Percentiles rank a stretch among this genome's conserved stretches.
Evolutionary conservation across 2,888 invertebrate species (phyloP).

Genomic region (Perizoma affinitatum): DNA sequence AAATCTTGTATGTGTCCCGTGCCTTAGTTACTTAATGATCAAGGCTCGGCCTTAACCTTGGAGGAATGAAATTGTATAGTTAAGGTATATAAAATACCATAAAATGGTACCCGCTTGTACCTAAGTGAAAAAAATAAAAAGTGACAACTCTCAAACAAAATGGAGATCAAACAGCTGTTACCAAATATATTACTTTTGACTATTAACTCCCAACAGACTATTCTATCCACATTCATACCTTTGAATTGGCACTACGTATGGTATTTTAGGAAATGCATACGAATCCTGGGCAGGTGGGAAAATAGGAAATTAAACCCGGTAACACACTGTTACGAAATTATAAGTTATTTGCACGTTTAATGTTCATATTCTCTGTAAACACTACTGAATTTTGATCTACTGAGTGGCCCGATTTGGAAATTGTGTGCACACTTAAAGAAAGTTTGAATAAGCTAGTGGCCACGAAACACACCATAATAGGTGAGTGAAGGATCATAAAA

Average conservation of each 20-base stretch:
- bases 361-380: constrained; percentile 7
- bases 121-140: too few species aligned
- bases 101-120: too few species aligned
- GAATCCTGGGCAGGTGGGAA: constrained; percentile 30
- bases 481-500: too few species aligned
- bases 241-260: constrained; percentile 17
- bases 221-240: constrained; percentile 15
- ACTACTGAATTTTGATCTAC: neutral
- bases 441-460: neutral
- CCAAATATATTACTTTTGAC: too few species aligned
- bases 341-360: constrained; percentile 26
- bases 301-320: constrained; percentile 35
- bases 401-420: neutral
- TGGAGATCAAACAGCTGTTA: too few species aligned
- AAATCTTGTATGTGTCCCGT: too few species aligned
- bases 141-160: too few species aligned
- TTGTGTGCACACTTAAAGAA: neutral
- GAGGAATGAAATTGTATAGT: too few species aligned
- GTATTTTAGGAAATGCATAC: constrained; percentile 37
- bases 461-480: too few species aligned
- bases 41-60: too few species aligned
- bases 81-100: too few species aligned
- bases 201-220: neutral
- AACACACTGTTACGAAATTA: constrained; percentile 22
- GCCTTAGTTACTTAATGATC: too few species aligned